These are phyloP conservation scores for Rhamnusium bicolor DNA, from an alignment of 2,888 invertebrate genomes.

Conservation along the genomic window DNA sequence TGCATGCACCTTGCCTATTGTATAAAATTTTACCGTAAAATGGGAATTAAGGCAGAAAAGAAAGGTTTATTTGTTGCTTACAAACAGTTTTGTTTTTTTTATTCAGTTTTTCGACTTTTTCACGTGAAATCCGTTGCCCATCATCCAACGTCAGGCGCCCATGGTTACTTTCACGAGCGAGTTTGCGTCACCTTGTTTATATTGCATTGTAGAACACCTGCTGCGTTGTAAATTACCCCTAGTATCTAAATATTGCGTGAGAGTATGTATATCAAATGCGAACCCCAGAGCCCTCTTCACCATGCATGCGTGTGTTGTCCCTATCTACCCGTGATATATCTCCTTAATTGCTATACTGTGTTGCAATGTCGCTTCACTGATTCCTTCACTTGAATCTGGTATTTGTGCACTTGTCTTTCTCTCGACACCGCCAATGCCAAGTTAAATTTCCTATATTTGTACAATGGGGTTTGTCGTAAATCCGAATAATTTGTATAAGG, in stretches of 20 bases:
- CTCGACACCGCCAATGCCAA: slow-evolving; percentile 13
- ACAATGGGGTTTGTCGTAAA: slow-evolving; percentile 10
- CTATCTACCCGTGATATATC: slow-evolving; percentile 33
- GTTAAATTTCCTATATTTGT: slow-evolving; percentile 12
- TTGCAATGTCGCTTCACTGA: slow-evolving; percentile 25
- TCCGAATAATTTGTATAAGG: slow-evolving; percentile 11
- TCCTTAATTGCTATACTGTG: slow-evolving; percentile 35
- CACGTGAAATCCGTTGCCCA: neutral
- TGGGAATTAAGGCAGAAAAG: too few species aligned
- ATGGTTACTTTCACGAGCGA: slow-evolving; percentile 5
- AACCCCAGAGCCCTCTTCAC: slow-evolving; percentile 15
- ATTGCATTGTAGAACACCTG: slow-evolving; percentile 65
- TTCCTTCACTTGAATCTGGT: slow-evolving; percentile 22
- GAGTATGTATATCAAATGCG: slow-evolving; percentile 63
- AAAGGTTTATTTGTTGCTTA: too few species aligned
- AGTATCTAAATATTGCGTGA: slow-evolving; percentile 68
- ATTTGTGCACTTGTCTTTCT: slow-evolving; percentile 29
- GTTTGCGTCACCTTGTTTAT: slow-evolving; percentile 43
- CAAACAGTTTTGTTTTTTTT: too few species aligned
- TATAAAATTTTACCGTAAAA: too few species aligned
- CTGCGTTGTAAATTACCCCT: slow-evolving; percentile 66
- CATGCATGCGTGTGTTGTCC: slow-evolving; percentile 27
- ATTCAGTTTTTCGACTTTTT: too few species aligned
- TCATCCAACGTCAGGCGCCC: neutral
- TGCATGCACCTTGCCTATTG: too few species aligned